phyloP scores from a whole-genome alignment of 2,888 invertebrate species.

The Tineola bisselliella region DNA sequence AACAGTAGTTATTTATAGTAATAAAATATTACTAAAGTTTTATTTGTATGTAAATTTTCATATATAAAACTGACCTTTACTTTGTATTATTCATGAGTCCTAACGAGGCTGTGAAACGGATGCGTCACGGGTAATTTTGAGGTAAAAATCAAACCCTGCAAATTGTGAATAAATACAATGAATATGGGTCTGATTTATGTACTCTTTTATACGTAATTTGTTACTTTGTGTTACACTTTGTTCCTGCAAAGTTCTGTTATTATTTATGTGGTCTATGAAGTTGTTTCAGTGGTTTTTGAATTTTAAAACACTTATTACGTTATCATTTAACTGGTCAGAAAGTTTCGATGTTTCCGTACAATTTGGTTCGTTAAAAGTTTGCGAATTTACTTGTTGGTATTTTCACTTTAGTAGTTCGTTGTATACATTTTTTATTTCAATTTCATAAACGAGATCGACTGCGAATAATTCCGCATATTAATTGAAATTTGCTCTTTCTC shows the following conservation, averaged over 20 bases:
- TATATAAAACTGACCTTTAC: neutral
- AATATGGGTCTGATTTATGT: neutral
- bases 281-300: neutral
- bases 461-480: neutral
- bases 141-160: neutral
- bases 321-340: neutral
- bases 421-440: neutral
- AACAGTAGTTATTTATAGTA: neutral
- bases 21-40: neutral
- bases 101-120: slow-evolving; percentile 30
- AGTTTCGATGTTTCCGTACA: slow-evolving; percentile 11
- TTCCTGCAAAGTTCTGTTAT: slow-evolving; percentile 6
- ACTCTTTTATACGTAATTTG: neutral
- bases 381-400: slow-evolving; percentile 13
- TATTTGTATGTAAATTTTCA: neutral
- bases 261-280: neutral
- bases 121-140: slow-evolving; percentile 15
- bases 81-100: slow-evolving; percentile 32
- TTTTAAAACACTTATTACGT: neutral
- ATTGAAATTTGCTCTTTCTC: no score
- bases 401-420: neutral
- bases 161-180: neutral
- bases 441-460: neutral
- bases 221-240: neutral
- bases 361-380: slow-evolving; percentile 44